Evolutionary conservation across 1,140 invertebrate species (phyloP), one percentile per base, ranked within the genome.

Genomic region (Lycorma delicatula): DNA sequence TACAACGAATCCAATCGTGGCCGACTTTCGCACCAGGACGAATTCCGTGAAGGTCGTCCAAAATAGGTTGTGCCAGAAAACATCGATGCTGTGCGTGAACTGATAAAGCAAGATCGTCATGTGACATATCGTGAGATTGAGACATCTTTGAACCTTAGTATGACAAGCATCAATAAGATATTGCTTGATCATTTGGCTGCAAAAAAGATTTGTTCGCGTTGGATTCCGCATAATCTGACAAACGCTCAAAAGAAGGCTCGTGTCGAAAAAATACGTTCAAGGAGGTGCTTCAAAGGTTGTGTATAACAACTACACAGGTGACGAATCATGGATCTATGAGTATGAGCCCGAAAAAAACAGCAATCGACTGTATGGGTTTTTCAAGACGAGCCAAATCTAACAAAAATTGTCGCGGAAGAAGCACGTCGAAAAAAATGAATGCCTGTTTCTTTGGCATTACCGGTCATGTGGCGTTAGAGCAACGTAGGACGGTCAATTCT

Each of bases 301-400:
- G 28, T 65, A 61, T 55, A 48, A 58, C 46, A 64, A 62, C 44
- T 54, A 59, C 52, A 59, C 50, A 41, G 62, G 58, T 62, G 64
- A 62, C 41, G 60, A 64, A 64, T 54, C 56, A 13, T 65, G 62
- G 59, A 62, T 66, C 16, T 64, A 62, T 57, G 53, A 54, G 38
- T 63, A 62, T 64, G 65, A 67, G 50, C 59, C 60, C 34, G 60
- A 67, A 64, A 64, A 9, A 64, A 67, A 63, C 59, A 63, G 46
- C 56, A 65, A 52, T 61, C 48, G 25, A 58, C 57, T 46, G 60
- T 62, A 34, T 60, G 66, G 60, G 64, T 67, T 41, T 65, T 62
- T 54, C 55, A 65, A 66, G 60, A 66, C 48, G 63, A 63, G 58
- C 59, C 60, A 52, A 66, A 66, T 56, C 60, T 60, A 54, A 64